A percentile compares a stretch with the other conserved stretches of the same genome.
Evolutionary conservation across 2,113 vertebrate species (phyloP).

Genomic region (Equus przewalskii): DNA sequence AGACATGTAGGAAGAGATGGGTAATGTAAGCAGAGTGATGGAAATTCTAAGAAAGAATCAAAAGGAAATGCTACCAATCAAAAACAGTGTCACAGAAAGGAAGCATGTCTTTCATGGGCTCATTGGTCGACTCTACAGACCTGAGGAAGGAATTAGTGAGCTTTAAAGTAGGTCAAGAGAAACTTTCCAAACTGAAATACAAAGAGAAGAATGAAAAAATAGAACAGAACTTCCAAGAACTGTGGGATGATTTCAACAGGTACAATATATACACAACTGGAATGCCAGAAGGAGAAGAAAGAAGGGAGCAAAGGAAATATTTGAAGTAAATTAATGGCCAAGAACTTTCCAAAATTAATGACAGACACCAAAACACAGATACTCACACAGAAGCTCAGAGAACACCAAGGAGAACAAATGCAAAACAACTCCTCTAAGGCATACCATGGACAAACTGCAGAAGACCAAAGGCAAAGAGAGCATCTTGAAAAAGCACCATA

Average conservation of each 20-base stretch:
- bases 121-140: neutral
- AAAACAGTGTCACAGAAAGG: neutral
- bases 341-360: neutral
- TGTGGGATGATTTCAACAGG: neutral
- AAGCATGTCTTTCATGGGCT: neutral
- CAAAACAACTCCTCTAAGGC: too few species aligned
- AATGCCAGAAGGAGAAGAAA: neutral
- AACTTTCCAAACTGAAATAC: neutral
- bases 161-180: neutral
- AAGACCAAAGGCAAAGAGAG: too few species aligned
- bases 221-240: neutral
- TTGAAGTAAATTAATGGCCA: neutral
- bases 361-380: neutral
- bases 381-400: too few species aligned
- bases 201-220: neutral
- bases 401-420: too few species aligned
- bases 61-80: neutral
- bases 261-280: neutral
- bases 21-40: neutral
- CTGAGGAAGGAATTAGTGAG: neutral
- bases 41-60: neutral
- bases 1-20: neutral
- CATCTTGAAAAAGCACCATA: too few species aligned
- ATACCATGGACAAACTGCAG: too few species aligned
- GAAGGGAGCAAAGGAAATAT: neutral